Conservation (phyloP, 2,888 invertebrate genomes). For the Hirtodrosophila alboralis region DNA sequence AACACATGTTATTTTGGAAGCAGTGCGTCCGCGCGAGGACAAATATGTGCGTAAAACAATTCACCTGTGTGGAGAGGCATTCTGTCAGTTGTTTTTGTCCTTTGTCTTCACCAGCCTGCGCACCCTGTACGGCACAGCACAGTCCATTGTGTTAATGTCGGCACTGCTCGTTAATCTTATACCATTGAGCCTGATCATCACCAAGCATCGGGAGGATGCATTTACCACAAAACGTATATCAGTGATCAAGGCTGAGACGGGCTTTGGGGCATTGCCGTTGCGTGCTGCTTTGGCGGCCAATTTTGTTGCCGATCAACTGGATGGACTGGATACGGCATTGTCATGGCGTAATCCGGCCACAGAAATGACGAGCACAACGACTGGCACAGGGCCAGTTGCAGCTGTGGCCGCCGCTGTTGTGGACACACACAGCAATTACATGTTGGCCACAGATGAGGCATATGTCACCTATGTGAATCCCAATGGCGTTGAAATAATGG, state of each 20-base stretch:
- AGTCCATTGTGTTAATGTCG: constrained; percentile 82
- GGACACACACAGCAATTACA: constrained; percentile 81
- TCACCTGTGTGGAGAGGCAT: constrained; percentile 83
- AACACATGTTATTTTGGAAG: constrained; percentile 82
- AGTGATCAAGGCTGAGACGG: constrained; percentile 80
- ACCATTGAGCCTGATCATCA: constrained; percentile 82
- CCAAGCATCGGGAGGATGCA: constrained; percentile 81
- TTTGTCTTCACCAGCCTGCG: constrained; percentile 84
- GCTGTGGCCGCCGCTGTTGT: constrained; percentile 72
- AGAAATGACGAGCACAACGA: constrained; percentile 33
- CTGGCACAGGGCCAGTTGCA: constrained; percentile 44
- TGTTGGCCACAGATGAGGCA: constrained; percentile 82
- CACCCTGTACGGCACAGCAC: constrained; percentile 83
- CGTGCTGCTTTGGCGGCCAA: constrained; percentile 69
- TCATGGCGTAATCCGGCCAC: constrained; percentile 81
- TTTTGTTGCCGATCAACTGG: constrained; percentile 80
- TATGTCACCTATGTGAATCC: constrained; percentile 83
- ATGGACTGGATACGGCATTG: constrained; percentile 78
- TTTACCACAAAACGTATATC: constrained; percentile 82
- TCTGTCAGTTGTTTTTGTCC: constrained; percentile 83
- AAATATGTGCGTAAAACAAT: constrained; percentile 83
- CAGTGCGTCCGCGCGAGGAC: constrained; percentile 83
- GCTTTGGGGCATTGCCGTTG: constrained; percentile 76
- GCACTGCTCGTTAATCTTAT: constrained; percentile 83
- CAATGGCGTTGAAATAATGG: constrained; percentile 84